Percentiles rank a stretch among this genome's conserved stretches.
Conservation (phyloP, 2,113 vertebrate species). For the Condylura cristata region DNA sequence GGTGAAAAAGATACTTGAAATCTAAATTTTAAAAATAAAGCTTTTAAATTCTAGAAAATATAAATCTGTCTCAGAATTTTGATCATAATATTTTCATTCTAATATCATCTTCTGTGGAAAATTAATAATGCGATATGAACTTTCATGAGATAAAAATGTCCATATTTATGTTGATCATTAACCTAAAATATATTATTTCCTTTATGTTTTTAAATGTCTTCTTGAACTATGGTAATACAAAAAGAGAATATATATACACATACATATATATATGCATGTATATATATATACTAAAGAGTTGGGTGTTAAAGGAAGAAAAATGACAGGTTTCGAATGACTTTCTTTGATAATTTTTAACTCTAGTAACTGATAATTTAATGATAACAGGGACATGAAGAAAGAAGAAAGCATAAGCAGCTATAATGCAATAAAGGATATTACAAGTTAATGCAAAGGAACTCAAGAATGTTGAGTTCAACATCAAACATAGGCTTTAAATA, state of each 20-base stretch:
- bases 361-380: not conserved
- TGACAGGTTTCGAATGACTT: not conserved
- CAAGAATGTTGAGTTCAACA: not conserved
- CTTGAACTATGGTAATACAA: conserved; percentile 15
- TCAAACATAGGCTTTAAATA: not conserved
- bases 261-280: no score
- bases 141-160: not conserved
- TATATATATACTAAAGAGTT: not conserved
- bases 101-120: not conserved
- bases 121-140: not conserved
- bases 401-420: not conserved
- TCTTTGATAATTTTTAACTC: conserved; percentile 26
- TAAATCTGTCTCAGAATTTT: not conserved
- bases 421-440: not conserved
- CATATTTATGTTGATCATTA: conserved; percentile 18
- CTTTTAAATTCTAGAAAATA: not conserved
- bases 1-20: conserved; percentile 1
- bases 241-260: not conserved
- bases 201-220: not conserved
- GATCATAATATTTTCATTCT: not conserved
- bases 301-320: not conserved
- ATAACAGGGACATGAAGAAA: conserved; percentile 23
- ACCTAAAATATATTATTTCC: not conserved
- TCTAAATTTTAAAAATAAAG: not conserved
- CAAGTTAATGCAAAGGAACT: not conserved